These are phyloP conservation scores for Pimpla rufipes DNA, from an alignment of 2,888 invertebrate genomes.

Conservation along the genomic window DNA sequence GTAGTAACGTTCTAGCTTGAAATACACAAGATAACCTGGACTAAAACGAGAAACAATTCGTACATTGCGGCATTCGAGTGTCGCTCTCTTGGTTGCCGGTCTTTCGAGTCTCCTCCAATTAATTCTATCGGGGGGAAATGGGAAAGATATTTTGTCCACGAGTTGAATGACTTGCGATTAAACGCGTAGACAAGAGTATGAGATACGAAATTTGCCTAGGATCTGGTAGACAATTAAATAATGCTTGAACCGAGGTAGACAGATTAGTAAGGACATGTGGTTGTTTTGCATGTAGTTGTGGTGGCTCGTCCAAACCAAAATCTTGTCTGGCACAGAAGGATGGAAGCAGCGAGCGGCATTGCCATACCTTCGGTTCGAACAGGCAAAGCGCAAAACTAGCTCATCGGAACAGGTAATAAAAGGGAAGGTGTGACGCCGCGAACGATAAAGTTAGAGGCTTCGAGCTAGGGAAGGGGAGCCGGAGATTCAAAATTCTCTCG, in stretches of 20 bases:
- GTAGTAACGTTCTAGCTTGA: slow-evolving; percentile 5
- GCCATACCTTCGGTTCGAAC: slow-evolving; percentile 86
- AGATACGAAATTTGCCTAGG: slow-evolving; percentile 18
- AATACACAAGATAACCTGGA: neutral
- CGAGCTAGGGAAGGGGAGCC: slow-evolving; percentile 11
- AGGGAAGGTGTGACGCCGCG: slow-evolving; percentile 30
- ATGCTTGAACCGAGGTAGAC: slow-evolving; percentile 78
- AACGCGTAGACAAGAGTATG: slow-evolving; percentile 10
- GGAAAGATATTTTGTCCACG: slow-evolving; percentile 4
- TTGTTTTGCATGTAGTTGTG: slow-evolving; percentile 87
- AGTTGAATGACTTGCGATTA: neutral
- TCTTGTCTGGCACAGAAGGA: slow-evolving; percentile 88
- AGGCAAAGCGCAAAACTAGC: slow-evolving; percentile 85
- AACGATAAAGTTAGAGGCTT: slow-evolving; percentile 23
- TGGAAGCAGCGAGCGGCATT: slow-evolving; percentile 86
- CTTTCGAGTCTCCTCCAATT: neutral
- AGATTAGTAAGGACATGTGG: slow-evolving; percentile 83
- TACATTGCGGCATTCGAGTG: slow-evolving; percentile 18
- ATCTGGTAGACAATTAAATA: slow-evolving; percentile 51
- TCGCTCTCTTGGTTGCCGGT: neutral
- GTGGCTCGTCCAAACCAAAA: slow-evolving; percentile 88
- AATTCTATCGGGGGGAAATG: neutral
- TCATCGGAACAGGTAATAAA: slow-evolving; percentile 83
- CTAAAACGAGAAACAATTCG: neutral
- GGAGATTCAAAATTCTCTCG: neutral